These are phyloP conservation scores for Indicator maculatus DNA, from an alignment of 2,113 vertebrate species.

Conservation along the genomic window DNA sequence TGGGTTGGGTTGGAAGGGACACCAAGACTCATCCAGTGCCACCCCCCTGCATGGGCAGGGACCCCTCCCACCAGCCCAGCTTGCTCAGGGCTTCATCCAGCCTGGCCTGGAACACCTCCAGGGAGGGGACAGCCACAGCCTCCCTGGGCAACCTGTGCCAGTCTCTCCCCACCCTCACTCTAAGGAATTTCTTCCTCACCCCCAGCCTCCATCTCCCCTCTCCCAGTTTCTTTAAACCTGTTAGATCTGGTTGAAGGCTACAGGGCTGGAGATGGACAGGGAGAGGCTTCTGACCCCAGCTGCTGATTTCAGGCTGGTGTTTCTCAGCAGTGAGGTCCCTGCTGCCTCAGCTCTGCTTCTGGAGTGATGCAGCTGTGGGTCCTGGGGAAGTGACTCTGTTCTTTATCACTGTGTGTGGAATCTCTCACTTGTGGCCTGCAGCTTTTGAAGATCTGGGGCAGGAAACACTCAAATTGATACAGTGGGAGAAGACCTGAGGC, in stretches of 20 bases:
- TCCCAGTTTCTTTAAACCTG: neutral
- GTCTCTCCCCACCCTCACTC: too few species aligned
- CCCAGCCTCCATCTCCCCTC: too few species aligned
- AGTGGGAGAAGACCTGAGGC: neutral
- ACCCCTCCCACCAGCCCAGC: too few species aligned
- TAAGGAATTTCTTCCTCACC: too few species aligned
- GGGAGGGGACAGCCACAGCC: too few species aligned
- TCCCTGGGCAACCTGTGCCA: too few species aligned
- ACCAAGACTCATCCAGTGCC: too few species aligned
- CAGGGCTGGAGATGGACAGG: neutral
- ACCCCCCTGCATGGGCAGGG: too few species aligned
- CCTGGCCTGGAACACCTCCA: too few species aligned
- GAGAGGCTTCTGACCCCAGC: neutral
- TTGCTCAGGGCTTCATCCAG: too few species aligned
- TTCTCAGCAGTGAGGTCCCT: neutral
- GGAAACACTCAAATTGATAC: neutral
- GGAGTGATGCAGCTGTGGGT: neutral
- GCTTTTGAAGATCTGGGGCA: neutral
- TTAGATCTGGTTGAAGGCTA: neutral
- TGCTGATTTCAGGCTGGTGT: neutral
- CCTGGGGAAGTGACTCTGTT: neutral
- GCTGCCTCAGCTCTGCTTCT: neutral
- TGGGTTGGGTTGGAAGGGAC: too few species aligned
- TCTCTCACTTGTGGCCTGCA: rapidly evolving
- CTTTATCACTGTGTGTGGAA: neutral